These are phyloP conservation scores for Platycercus adscitus DNA, from an alignment of 2,113 vertebrate genomes.

Conservation along the genomic window DNA sequence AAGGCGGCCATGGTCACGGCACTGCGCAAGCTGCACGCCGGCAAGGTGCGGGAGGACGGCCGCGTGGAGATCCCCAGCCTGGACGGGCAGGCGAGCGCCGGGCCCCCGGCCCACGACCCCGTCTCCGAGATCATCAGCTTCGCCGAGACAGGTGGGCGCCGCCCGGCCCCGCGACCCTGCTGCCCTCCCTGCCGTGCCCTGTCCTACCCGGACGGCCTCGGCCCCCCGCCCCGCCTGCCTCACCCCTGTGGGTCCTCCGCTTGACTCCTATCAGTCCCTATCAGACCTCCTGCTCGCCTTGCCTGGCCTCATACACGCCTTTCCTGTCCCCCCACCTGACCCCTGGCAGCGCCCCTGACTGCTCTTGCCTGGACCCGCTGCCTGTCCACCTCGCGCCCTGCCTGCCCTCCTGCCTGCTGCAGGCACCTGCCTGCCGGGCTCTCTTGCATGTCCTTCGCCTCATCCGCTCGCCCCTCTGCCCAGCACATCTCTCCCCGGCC, in stretches of 20 bases:
- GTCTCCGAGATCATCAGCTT: constrained; percentile 97
- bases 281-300: neutral
- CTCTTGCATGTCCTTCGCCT: neutral
- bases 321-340: neutral
- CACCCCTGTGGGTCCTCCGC: neutral
- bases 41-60: constrained; percentile 92
- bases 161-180: neutral
- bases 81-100: constrained; percentile 88
- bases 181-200: neutral
- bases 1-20: constrained; percentile 96
- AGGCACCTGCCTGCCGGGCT: neutral
- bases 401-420: neutral
- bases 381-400: neutral
- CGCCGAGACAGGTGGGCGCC: constrained; percentile 89
- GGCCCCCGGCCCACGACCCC: constrained; percentile 84
- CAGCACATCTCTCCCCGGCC: neutral
- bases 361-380: neutral
- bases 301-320: neutral
- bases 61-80: constrained; percentile 93
- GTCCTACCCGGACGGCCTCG: neutral
- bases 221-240: neutral
- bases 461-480: neutral
- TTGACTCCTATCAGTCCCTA: neutral
- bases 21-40: constrained; percentile 93
- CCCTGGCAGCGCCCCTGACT: neutral